Evolutionary conservation across 2,797 vertebrate species (phyloP).

Genomic region (Dendrocincla fuliginosa): DNA sequence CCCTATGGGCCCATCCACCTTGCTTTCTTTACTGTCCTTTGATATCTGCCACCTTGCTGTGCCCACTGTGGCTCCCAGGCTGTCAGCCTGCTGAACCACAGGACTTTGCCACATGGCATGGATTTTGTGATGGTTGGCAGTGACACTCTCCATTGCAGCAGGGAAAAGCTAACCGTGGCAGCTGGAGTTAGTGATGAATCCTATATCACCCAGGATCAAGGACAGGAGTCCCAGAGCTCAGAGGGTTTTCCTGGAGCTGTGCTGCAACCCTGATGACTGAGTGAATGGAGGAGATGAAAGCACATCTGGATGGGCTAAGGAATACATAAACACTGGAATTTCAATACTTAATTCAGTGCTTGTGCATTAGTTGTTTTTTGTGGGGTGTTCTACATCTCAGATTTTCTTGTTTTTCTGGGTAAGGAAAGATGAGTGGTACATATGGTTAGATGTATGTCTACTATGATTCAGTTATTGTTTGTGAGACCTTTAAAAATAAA

Average conservation of each 20-base stretch:
- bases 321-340: not conserved
- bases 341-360: not conserved
- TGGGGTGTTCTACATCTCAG: accelerated
- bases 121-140: not conserved
- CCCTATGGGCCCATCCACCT: not conserved
- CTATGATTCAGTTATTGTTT: not conserved
- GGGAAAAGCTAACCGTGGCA: not conserved
- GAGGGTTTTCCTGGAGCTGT: not conserved
- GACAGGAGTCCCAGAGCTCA: not conserved
- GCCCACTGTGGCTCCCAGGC: not conserved
- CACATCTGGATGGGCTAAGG: not conserved
- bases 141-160: not conserved
- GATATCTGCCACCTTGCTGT: not conserved
- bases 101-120: not conserved
- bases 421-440: not conserved
- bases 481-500: not conserved
- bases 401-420: not conserved
- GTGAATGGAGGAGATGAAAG: not conserved
- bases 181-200: not conserved
- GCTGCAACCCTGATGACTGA: not conserved
- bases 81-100: not conserved
- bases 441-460: not conserved
- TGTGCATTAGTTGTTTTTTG: not conserved
- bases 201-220: not conserved
- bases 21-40: not conserved